phyloP scores from a whole-genome alignment of 2,113 vertebrate species.

The Candoia aspera region DNA sequence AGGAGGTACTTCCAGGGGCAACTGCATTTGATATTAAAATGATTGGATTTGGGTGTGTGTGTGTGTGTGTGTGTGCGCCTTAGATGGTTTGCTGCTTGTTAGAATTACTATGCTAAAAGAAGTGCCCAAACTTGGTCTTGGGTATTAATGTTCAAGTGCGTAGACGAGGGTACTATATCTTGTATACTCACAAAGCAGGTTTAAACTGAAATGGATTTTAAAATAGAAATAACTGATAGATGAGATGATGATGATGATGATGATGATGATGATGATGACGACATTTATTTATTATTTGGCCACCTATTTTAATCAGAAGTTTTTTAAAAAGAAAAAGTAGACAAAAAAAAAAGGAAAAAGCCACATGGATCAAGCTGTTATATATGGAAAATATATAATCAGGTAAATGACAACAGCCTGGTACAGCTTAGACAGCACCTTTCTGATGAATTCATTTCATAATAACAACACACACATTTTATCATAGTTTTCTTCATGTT shows the following conservation, averaged over 20 bases:
- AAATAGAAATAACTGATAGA: neutral
- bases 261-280: neutral
- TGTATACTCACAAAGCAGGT: neutral
- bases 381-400: neutral
- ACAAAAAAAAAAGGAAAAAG: neutral
- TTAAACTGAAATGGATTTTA: neutral
- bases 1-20: neutral
- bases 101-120: neutral
- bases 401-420: neutral
- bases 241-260: neutral
- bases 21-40: neutral
- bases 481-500: neutral
- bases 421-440: neutral
- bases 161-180: neutral
- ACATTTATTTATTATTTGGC: neutral
- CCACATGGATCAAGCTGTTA: neutral
- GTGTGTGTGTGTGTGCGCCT: too few species aligned
- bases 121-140: neutral
- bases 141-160: neutral
- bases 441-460: constrained; percentile 3
- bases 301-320: neutral
- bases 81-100: neutral
- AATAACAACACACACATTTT: constrained; percentile 7
- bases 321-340: neutral
- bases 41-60: neutral